Evolutionary conservation across 2,113 vertebrate species (phyloP).

Genomic region (Malurus alboscapulatus): DNA sequence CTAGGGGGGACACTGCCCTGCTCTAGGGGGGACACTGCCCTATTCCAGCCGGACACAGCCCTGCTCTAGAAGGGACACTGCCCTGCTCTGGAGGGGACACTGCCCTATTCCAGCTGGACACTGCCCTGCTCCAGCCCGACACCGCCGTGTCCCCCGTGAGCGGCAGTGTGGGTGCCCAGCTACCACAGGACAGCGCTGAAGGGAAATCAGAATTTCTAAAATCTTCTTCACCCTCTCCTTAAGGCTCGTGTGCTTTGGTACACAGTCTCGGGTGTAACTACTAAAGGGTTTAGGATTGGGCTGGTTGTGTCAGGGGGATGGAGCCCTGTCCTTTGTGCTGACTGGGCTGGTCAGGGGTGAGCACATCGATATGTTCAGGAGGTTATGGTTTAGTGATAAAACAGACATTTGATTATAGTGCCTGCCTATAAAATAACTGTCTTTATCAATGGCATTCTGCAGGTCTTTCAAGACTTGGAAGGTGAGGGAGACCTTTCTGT

Average conservation of each 20-base stretch:
- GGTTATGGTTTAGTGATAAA: background rate
- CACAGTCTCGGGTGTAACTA: fast-evolving
- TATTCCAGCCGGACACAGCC: background rate
- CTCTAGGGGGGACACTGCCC: background rate
- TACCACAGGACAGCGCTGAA: fast-evolving
- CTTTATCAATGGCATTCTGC: background rate
- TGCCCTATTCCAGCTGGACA: background rate
- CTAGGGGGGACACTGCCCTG: background rate
- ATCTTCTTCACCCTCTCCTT: background rate
- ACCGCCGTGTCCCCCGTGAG: fast-evolving
- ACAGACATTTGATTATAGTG: background rate
- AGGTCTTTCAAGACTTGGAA: background rate
- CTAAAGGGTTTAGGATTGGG: background rate
- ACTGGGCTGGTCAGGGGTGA: background rate
- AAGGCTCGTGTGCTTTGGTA: fast-evolving
- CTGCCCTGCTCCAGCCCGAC: background rate
- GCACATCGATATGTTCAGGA: fast-evolving
- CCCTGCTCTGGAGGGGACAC: background rate
- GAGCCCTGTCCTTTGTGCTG: background rate
- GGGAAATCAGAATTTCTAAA: fast-evolving
- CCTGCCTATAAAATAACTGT: background rate
- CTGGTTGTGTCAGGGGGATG: fast-evolving
- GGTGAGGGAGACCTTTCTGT: background rate
- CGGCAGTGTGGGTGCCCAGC: fast-evolving
- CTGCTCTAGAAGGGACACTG: background rate